Evolutionary conservation across 2,888 invertebrate species (phyloP).

Genomic region (Syrphus vitripennis): DNA sequence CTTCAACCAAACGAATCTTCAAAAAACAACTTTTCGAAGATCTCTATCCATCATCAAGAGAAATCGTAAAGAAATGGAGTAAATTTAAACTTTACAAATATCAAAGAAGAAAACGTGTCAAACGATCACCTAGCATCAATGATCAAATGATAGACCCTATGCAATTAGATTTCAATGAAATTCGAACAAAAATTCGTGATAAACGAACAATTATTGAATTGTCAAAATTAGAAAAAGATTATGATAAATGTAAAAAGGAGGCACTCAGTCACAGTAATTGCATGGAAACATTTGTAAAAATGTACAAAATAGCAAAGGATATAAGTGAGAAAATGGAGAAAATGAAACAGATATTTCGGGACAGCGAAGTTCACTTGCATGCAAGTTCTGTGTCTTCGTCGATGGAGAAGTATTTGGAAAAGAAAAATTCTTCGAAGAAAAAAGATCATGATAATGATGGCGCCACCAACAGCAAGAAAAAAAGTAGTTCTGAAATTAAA

Average conservation of each 20-base stretch:
- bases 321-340: constrained; percentile 77
- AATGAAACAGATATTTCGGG: constrained; percentile 77
- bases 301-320: constrained; percentile 78
- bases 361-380: constrained; percentile 73
- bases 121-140: not conserved
- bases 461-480: too few species aligned
- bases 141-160: constrained; percentile 28
- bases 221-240: constrained; percentile 75
- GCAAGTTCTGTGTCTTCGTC: constrained; percentile 69
- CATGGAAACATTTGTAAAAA: constrained; percentile 76
- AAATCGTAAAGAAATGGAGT: not conserved
- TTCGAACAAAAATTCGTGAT: constrained; percentile 75
- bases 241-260: constrained; percentile 76
- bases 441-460: not conserved
- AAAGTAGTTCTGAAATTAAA: not conserved
- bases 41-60: not conserved
- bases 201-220: constrained; percentile 76
- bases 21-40: not conserved
- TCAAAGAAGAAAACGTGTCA: not conserved
- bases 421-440: not conserved
- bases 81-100: not conserved
- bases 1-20: not conserved
- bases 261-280: constrained; percentile 74
- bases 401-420: constrained; percentile 37
- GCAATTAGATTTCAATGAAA: constrained; percentile 73